Evolutionary conservation across 2,797 vertebrate species (phyloP).

Genomic region (Girardinus metallicus): DNA sequence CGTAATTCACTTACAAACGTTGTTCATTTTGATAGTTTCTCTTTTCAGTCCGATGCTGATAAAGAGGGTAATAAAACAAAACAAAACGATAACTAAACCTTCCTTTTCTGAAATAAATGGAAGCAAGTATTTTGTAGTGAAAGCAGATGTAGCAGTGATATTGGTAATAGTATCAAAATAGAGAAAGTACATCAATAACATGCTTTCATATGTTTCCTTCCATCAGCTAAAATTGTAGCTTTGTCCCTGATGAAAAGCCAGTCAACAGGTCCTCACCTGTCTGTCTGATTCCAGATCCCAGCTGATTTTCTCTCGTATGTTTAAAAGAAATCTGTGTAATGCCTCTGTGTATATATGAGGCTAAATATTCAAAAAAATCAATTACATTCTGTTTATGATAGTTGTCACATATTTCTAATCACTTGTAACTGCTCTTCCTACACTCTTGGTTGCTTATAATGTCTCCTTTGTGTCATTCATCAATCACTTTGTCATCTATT

Average conservation of each 20-base stretch:
- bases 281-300: conserved; percentile 21
- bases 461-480: conserved; percentile 13
- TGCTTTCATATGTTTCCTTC: too few relatives aligned
- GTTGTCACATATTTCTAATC: conserved; percentile 21
- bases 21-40: not conserved
- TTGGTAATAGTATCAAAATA: not conserved
- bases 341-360: not conserved
- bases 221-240: not conserved
- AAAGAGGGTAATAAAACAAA: not conserved
- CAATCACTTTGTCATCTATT: conserved; percentile 1
- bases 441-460: not conserved
- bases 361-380: conserved; percentile 11
- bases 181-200: too few relatives aligned
- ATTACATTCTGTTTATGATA: conserved; percentile 10
- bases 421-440: not conserved
- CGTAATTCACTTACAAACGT: not conserved
- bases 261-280: conserved; percentile 6
- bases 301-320: conserved; percentile 6
- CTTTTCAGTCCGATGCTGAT: not conserved
- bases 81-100: not conserved
- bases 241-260: not conserved
- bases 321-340: not conserved
- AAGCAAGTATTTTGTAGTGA: not conserved
- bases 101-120: not conserved
- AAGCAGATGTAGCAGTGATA: not conserved